Base-by-base conservation (phyloP, 1,140 invertebrate genomes). In the Camponotus vicinus region DNA sequence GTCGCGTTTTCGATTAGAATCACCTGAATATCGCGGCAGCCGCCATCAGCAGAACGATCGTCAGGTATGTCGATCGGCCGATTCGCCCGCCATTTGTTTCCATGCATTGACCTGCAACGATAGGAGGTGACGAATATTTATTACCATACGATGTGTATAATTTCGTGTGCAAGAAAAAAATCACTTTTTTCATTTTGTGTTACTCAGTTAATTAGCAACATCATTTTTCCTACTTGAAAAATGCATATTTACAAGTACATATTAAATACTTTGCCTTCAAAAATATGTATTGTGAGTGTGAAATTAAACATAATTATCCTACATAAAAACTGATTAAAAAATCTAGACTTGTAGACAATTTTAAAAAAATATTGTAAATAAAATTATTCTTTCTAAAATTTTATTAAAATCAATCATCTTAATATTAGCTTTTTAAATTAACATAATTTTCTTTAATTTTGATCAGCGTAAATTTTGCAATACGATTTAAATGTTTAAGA, bases 101-200 rank as follows among this genome's bases (percentile, higher is more conserved):
- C 92, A 95, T 93, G 88, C 95, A 95, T 67, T 95, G 94, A 84
- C 95, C 95, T 95, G 91, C 3, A 93, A 93, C 37, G 18, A 88
- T 11, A 87, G 27, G 15, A 21, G 37, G 13, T 75, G 9, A 57
- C 15, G n/a, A 57, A 79, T 57, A 27, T 69, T 80, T 80, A 80
- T 0, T 3, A 69, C 4, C n/a, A n/a, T n/a, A 18, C 15, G 15
- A 9, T 11, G 49, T n/a, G 5, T 52, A 5, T 52, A 52, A 18
- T 15, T 55, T 71, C 21, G 13, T 7, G 34, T 37, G 18, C 32
- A 6, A 57, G 52, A 57, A 37, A 73, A 27, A 11, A 55, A 61
- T 42, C 57, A 55, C 5, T 57, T 63, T 45, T 11, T 49, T 49
- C 13, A 49, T 49, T 15, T 34, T 75, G 15, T 76, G 27, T 27